A percentile compares a stretch with the other conserved stretches of the same genome.
phyloP scores from a whole-genome alignment of 2,797 vertebrate species.

The Gallinago nigripennis region DNA sequence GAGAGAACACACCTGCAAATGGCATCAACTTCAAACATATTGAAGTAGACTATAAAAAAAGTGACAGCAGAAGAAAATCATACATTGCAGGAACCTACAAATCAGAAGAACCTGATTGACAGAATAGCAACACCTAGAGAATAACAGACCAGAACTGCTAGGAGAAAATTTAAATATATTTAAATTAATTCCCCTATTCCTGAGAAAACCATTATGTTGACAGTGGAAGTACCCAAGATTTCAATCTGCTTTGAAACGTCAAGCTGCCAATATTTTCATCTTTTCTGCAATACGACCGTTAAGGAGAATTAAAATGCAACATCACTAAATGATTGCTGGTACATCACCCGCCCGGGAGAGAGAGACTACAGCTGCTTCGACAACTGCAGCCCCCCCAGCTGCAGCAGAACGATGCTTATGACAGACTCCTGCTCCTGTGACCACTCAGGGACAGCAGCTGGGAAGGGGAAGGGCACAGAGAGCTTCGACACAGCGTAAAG shows the following conservation, averaged over 20 bases:
- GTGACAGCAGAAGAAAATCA: not conserved
- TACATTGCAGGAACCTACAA: not conserved
- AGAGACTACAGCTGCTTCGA: not conserved
- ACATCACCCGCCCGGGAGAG: not conserved
- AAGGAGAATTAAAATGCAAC: not conserved
- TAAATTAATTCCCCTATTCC: conserved; percentile 13
- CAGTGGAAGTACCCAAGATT: not conserved
- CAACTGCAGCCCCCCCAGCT: not conserved
- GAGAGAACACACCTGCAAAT: not conserved
- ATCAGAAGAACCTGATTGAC: conserved; percentile 9
- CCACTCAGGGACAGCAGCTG: not conserved
- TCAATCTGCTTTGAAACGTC: conserved; percentile 37
- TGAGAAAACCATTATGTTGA: not conserved
- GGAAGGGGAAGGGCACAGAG: not conserved
- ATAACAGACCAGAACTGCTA: not conserved
- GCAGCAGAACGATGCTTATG: not conserved
- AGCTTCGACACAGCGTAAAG: not conserved
- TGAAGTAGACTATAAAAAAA: not conserved
- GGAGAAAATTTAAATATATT: conserved; percentile 1
- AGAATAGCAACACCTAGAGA: not conserved
- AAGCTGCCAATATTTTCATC: conserved; percentile 31
- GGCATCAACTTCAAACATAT: not conserved
- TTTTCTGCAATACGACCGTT: not conserved
- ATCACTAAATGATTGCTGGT: not conserved
- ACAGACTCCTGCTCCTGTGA: not conserved